Evolutionary conservation across 1,140 invertebrate species (phyloP), one percentile per base, ranked within the genome.

Genomic region (Drosophila nannoptera): DNA sequence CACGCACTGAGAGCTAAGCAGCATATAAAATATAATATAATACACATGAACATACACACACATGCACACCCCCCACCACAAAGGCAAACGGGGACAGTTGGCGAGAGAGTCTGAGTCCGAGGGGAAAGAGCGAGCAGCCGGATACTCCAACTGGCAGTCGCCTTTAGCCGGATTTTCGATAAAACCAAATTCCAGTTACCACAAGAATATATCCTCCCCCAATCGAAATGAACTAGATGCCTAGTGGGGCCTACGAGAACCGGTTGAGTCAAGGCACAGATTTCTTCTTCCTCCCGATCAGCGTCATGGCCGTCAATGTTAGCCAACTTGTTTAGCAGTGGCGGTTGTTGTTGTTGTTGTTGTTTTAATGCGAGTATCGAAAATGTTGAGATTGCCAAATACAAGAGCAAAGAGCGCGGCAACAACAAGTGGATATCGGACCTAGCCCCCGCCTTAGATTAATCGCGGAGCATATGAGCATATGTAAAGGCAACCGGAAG

Each of bases 1-100:
- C 81, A 82, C 77, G 81, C 81, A 86, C 81, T 73, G 67, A 86
- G 70, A 80, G 81, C 81, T 86, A 84, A 84, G 81, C 77, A 84
- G 81, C 81, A 86, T 86, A 77, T 86, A 75, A 83, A 83, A 74
- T 81, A 71, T 74, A 86, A 80, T 58, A 22, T 22, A n/a, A 67
- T 56, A 80, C 59, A 72, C 64, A 67, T 38, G 54, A 11, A 40
- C 49, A 58, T 50, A 53, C 46, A 53, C 55, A 45, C 38, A 45
- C 35, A 55, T 22, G 29, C 36, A 38, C 7, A 52, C 42, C 36
- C 5, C 38, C n/a, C 4, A 4, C 4, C 33, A 35, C 7, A 35
- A 35, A 36, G 35, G 8, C 35, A 36, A 36, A 14, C 12, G 7
- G 12, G 7, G 5, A 4, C 8, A 38, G 36, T 11, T 8, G 1